phyloP scores from a whole-genome alignment of 2,797 vertebrate species.

The Microctenopoma lineatum region DNA sequence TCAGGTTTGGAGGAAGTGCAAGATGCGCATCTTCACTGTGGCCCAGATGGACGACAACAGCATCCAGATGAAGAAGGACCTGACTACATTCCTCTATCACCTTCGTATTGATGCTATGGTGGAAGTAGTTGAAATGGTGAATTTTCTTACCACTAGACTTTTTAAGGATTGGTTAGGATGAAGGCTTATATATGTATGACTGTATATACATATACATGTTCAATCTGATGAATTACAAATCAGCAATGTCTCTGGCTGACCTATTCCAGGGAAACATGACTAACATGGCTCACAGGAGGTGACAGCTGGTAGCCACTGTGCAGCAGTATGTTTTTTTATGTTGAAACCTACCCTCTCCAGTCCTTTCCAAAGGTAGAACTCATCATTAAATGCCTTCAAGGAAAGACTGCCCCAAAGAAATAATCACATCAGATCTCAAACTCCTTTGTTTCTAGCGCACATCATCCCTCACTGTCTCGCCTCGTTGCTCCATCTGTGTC shows the following conservation, averaged over 20 bases:
- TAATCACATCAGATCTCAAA: not conserved
- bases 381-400: not conserved
- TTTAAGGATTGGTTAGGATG: too few species aligned
- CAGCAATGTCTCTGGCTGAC: conserved; percentile 5
- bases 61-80: conserved; percentile 99
- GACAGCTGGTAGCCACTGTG: not conserved
- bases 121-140: conserved; percentile 98
- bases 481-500: conserved; percentile 6
- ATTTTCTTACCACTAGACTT: conserved; percentile 18
- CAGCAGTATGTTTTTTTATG: not conserved
- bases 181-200: too few species aligned
- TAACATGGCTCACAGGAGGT: not conserved
- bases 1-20: conserved; percentile 98
- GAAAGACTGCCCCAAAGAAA: not conserved
- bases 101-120: conserved; percentile 94
- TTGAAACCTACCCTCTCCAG: not conserved
- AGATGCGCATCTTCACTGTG: conserved; percentile 99
- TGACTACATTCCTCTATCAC: conserved; percentile 96
- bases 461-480: not conserved
- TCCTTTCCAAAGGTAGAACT: not conserved
- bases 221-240: conserved; percentile 24
- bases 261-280: not conserved
- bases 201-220: not conserved
- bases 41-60: conserved; percentile 99
- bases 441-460: not conserved